A percentile compares a stretch with the other conserved stretches of the same genome.
phyloP scores from a whole-genome alignment of 2,113 vertebrate species.

The Lonchura striata region DNA sequence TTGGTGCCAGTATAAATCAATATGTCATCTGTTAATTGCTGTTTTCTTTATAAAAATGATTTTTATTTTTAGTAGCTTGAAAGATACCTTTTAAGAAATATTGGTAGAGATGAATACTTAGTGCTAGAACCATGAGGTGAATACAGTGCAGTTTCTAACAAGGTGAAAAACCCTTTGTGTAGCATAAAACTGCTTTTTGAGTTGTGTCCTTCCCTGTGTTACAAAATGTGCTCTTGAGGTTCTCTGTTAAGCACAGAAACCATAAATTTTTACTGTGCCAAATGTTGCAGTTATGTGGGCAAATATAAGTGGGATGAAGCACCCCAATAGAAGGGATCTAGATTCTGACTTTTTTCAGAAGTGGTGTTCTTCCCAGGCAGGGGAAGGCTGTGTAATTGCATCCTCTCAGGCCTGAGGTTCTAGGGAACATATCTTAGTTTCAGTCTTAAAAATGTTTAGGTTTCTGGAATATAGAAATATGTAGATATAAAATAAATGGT shows the following conservation, averaged over 20 bases:
- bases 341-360: neutral
- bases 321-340: neutral
- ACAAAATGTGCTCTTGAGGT: neutral
- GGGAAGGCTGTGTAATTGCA: neutral
- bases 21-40: neutral
- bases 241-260: neutral
- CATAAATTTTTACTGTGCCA: neutral
- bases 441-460: constrained; percentile 1
- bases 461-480: neutral
- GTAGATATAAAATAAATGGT: constrained; percentile 26
- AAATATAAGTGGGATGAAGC: neutral
- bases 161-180: neutral
- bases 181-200: neutral
- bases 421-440: neutral
- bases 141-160: neutral
- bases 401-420: neutral
- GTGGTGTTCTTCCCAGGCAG: neutral
- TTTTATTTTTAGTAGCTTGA: neutral
- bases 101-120: neutral
- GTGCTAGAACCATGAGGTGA: neutral
- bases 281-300: neutral
- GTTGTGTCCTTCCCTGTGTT: neutral
- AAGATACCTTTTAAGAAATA: neutral
- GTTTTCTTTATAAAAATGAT: neutral
- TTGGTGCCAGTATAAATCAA: neutral